These are phyloP conservation scores for Otis tarda DNA, from an alignment of 2,113 vertebrate species.

Conservation along the genomic window DNA sequence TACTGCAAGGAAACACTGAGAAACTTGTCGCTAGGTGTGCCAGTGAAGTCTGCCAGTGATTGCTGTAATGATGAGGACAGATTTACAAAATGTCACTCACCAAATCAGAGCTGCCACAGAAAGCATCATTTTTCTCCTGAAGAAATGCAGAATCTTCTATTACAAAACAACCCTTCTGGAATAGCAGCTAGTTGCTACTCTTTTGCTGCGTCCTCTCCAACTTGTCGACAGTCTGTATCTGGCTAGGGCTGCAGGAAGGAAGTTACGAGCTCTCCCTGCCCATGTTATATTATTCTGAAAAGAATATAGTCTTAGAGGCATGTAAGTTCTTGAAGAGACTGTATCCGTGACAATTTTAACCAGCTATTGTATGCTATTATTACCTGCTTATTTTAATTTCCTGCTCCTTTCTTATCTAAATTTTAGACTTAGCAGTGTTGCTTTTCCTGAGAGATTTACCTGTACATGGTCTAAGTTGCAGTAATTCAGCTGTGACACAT, in stretches of 20 bases:
- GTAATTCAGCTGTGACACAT: not conserved
- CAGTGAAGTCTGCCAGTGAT: not conserved
- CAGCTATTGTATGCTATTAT: not conserved
- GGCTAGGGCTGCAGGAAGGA: not conserved
- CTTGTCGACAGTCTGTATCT: not conserved
- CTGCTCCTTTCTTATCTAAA: conserved; percentile 1
- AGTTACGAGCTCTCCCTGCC: not conserved
- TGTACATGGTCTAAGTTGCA: not conserved
- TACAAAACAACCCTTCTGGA: not conserved
- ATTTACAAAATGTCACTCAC: not conserved
- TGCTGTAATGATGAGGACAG: not conserved
- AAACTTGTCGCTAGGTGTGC: not conserved
- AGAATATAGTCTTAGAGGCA: not conserved
- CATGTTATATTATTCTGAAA: not conserved
- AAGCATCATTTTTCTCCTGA: not conserved
- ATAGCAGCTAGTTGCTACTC: not conserved
- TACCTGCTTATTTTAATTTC: not conserved
- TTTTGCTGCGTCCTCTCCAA: not conserved
- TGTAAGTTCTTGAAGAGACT: not conserved
- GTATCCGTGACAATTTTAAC: not conserved
- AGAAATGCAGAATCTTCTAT: not conserved
- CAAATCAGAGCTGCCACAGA: not conserved
- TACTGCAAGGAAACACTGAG: not conserved
- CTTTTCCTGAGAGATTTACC: not conserved
- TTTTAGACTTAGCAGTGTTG: not conserved